Percentiles rank a stretch among this genome's conserved stretches.
Conservation (phyloP, 2,797 vertebrate genomes). For the Typhlichthys subterraneus region DNA sequence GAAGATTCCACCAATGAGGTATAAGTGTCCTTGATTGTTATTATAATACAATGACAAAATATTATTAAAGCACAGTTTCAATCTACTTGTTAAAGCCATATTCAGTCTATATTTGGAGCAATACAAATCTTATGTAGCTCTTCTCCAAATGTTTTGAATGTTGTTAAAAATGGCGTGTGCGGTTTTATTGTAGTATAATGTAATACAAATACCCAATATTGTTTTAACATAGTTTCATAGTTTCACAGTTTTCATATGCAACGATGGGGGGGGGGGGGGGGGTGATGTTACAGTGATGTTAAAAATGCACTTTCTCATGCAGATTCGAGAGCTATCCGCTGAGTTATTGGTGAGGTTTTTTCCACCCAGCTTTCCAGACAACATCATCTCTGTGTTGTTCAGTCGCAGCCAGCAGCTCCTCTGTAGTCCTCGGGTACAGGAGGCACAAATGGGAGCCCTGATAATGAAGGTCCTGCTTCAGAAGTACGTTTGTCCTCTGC, state of each 20-base stretch:
- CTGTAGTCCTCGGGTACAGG: slow-evolving; percentile 84
- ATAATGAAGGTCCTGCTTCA: slow-evolving; percentile 82
- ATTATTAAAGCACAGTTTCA: background rate
- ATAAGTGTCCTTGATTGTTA: background rate
- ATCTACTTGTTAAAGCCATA: too few species aligned
- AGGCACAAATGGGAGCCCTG: slow-evolving; percentile 86
- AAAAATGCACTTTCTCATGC: slow-evolving; percentile 5
- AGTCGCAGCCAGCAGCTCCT: slow-evolving; percentile 69
- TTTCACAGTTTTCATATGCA: too few species aligned
- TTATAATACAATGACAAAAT: background rate
- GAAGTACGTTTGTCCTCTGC: slow-evolving; percentile 73
- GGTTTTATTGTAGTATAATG: too few species aligned
- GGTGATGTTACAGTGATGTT: too few species aligned
- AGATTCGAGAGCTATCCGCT: slow-evolving; percentile 88
- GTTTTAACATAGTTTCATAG: background rate
- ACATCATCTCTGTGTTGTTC: slow-evolving; percentile 69
- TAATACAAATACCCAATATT: background rate
- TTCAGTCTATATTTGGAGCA: too few species aligned
- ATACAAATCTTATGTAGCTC: too few species aligned
- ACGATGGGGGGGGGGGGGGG: too few species aligned
- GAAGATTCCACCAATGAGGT: slow-evolving; percentile 92
- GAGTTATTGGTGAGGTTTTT: slow-evolving; percentile 82
- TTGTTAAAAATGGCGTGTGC: too few species aligned
- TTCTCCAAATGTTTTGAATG: too few species aligned
- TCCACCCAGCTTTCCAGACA: slow-evolving; percentile 62